phyloP scores from a whole-genome alignment of 2,888 invertebrate species.

The Drosophila neotestacea region DNA sequence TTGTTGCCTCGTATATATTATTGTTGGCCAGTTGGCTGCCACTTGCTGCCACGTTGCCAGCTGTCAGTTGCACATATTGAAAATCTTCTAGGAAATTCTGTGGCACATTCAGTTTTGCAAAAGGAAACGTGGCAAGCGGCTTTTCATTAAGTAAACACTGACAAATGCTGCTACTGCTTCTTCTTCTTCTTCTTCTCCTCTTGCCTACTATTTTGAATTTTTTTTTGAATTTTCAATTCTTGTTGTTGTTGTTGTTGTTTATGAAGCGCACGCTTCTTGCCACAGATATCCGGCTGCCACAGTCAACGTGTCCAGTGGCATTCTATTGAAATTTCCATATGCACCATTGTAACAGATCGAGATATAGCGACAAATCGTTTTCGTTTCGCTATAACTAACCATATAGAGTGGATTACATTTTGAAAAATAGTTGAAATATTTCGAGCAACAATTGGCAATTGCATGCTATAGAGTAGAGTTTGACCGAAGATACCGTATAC shows the following conservation, averaged over 20 bases:
- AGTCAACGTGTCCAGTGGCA: conserved; percentile 18
- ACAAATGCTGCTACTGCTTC: conserved; percentile 6
- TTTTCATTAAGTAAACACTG: conserved; percentile 38
- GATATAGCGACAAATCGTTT: conserved; percentile 1
- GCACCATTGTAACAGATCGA: neutral
- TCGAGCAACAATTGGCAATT: no score
- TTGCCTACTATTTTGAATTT: neutral
- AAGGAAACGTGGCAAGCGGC: conserved; percentile 45
- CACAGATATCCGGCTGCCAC: conserved; percentile 28
- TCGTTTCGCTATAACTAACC: neutral
- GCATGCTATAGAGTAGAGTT: neutral
- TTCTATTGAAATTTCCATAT: conserved; percentile 29
- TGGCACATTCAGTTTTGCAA: conserved; percentile 40
- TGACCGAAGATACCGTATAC: neutral
- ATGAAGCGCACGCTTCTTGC: conserved; percentile 34
- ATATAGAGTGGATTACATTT: neutral
- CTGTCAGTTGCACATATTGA: conserved; percentile 48
- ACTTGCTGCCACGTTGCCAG: conserved; percentile 39
- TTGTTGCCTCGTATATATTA: conserved; percentile 7
- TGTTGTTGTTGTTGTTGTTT: conserved; percentile 8
- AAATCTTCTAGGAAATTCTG: conserved; percentile 59
- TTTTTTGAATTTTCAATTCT: neutral
- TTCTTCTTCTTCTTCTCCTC: no score
- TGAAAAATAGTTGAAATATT: neutral
- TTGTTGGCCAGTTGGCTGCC: conserved; percentile 37